Evolutionary conservation across 2,797 vertebrate genomes (phyloP), one percentile per base, ranked within the genome.

Genomic region (Sebastes hubbsi): DNA sequence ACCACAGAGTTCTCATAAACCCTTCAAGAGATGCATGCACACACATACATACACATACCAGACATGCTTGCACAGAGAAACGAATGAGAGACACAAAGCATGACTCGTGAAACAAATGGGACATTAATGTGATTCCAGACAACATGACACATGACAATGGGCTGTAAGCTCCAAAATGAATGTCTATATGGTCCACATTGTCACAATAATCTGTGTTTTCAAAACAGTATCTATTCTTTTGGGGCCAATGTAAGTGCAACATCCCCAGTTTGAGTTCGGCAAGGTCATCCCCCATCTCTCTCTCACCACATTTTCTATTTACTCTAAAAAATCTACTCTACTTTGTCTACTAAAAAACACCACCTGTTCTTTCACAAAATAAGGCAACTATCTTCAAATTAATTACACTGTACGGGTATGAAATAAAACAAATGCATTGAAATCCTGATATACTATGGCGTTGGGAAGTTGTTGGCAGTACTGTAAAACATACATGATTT

Each of bases 1-100:
- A 90, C 90, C 87, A 89, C 90, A 73, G 74, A 68, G 81, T 79
- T 92, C 91, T 91, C 83, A 92, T 89, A 62, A 91, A 64, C 62
- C 91, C 90, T 90, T 92, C 30, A 87, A 77, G 70, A 91, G 58
- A 86, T 27, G 4, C 34, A 30, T 27, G 14, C 68, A 61, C 54
- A 29, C 54, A 29, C 7, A 27, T 27, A 27, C 4, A 18, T 9
- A 25, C 49, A 54, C 16, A 22, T 36, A 56, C 29, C 32, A 66
- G 3, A 1, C 36, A n/a, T n/a, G 32, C 46, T 34, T 0, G 0
- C 60, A 72, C 76, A 42, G 30, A 29, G 27, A 69, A 67, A 72
- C 65, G 18, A 64, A 73, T 10, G 8, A 13, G 1, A 56, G 27
- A 38, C 64, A 74, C 25, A 52, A 64, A 73, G 24, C 73, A 60